Conservation (phyloP, 2,888 invertebrate genomes). For the Chrysomela aeneicollis region DNA sequence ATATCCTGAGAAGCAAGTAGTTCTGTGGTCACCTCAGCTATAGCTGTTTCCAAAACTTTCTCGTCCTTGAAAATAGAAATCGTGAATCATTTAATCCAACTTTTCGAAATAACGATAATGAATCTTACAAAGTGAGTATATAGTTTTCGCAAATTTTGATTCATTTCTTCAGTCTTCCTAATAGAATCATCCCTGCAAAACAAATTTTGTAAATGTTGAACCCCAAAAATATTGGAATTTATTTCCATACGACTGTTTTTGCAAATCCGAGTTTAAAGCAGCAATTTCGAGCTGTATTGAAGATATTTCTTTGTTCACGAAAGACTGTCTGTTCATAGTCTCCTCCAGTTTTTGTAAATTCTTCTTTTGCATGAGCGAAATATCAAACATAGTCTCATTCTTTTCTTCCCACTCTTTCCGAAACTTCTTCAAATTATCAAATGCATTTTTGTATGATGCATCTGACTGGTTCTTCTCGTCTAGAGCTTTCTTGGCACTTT, state of each 20-base stretch:
- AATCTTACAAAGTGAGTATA: slow-evolving; percentile 24
- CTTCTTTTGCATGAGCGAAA: not conserved
- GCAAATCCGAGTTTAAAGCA: slow-evolving; percentile 2
- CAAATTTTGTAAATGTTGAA: not conserved
- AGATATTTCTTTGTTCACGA: slow-evolving; percentile 2
- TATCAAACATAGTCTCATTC: slow-evolving; percentile 6
- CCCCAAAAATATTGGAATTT: not conserved
- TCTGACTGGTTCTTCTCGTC: slow-evolving; percentile 7
- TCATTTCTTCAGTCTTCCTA: slow-evolving; percentile 8
- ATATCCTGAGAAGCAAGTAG: slow-evolving; percentile 12
- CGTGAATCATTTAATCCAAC: not conserved
- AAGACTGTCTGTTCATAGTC: not conserved
- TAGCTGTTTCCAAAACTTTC: not conserved
- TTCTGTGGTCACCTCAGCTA: slow-evolving; percentile 2
- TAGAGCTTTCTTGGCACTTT: slow-evolving; percentile 13
- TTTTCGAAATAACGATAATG: not conserved
- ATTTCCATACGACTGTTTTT: slow-evolving; percentile 16
- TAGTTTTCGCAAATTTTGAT: slow-evolving; percentile 16
- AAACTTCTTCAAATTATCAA: slow-evolving; percentile 7
- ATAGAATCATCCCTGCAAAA: slow-evolving; percentile 21
- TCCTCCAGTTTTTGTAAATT: slow-evolving; percentile 11
- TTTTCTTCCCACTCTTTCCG: not conserved
- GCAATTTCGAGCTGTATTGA: not conserved
- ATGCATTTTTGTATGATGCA: not conserved
- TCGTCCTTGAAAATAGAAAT: slow-evolving; percentile 12